A percentile compares a stretch with the other conserved stretches of the same genome.
Conservation (phyloP, 2,113 vertebrate genomes). For the Aspidoscelis tigris region DNA sequence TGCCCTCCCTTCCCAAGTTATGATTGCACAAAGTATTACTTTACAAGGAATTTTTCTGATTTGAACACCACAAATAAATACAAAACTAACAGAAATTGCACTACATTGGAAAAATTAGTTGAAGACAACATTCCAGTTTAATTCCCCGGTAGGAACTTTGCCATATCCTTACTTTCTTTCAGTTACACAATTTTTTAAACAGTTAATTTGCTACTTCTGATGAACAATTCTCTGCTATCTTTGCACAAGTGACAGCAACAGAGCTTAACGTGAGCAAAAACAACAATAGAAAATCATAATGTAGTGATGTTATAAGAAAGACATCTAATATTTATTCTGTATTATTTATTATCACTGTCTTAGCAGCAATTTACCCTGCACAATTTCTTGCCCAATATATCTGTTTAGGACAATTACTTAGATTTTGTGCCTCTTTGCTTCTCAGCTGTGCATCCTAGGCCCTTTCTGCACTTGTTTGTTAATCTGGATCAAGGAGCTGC, state of each 20-base stretch:
- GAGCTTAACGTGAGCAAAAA: conserved; percentile 20
- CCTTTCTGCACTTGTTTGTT: conserved; percentile 11
- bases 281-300: conserved; percentile 58
- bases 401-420: conserved; percentile 51
- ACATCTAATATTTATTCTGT: conserved; percentile 49
- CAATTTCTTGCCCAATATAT: conserved; percentile 51
- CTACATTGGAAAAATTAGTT: conserved; percentile 75
- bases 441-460: conserved; percentile 28
- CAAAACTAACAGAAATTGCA: conserved; percentile 82
- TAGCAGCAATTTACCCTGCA: conserved; percentile 50
- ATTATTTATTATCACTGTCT: conserved; percentile 56
- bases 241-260: conserved; percentile 60
- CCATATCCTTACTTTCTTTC: conserved; percentile 20
- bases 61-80: conserved; percentile 86
- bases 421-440: conserved; percentile 31
- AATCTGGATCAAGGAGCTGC: too few relatives aligned
- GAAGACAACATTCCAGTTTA: conserved; percentile 66
- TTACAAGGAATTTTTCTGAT: conserved; percentile 84
- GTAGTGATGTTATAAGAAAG: conserved; percentile 43
- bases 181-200: conserved; percentile 49
- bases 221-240: conserved; percentile 47
- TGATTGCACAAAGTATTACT: conserved; percentile 80
- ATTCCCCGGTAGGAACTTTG: conserved; percentile 55
- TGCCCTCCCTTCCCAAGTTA: conserved; percentile 68
- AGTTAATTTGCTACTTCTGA: conserved; percentile 60